A percentile compares a stretch with the other conserved stretches of the same genome.
These are phyloP conservation scores for Piscicola geometra DNA, from an alignment of 2,888 invertebrate genomes.

Conservation along the genomic window DNA sequence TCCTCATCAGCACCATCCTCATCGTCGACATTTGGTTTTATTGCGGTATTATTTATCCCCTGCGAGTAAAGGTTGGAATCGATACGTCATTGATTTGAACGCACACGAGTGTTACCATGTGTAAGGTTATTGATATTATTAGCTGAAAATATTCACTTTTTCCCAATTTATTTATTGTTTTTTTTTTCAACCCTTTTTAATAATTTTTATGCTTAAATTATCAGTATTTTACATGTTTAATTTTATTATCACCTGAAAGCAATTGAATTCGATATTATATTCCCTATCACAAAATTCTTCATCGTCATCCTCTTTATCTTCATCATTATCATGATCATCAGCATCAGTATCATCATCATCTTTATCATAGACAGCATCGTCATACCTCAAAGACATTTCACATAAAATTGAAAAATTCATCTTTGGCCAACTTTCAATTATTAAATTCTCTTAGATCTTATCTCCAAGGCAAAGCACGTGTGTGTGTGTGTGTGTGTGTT, in stretches of 20 bases:
- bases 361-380: background rate
- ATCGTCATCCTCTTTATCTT: slow-evolving; percentile 28
- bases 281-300: background rate
- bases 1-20: too few species aligned
- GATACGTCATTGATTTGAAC: too few species aligned
- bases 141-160: too few species aligned
- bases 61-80: too few species aligned
- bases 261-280: background rate
- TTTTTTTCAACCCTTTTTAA: background rate
- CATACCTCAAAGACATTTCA: background rate
- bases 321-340: slow-evolving; percentile 29
- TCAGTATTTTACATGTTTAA: background rate
- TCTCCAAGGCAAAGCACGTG: background rate
- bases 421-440: background rate
- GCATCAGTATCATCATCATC: background rate
- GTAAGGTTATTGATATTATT: too few species aligned
- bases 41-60: too few species aligned
- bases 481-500: slow-evolving; percentile 14
- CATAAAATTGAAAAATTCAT: background rate
- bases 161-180: too few species aligned
- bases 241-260: background rate
- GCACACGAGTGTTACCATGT: too few species aligned
- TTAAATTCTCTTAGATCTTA: slow-evolving; percentile 7
- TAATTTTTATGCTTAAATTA: background rate
- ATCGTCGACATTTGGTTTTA: too few species aligned